These are phyloP conservation scores for Hycleus phaleratus DNA, from an alignment of 1,140 invertebrate species.

Conservation along the genomic window DNA sequence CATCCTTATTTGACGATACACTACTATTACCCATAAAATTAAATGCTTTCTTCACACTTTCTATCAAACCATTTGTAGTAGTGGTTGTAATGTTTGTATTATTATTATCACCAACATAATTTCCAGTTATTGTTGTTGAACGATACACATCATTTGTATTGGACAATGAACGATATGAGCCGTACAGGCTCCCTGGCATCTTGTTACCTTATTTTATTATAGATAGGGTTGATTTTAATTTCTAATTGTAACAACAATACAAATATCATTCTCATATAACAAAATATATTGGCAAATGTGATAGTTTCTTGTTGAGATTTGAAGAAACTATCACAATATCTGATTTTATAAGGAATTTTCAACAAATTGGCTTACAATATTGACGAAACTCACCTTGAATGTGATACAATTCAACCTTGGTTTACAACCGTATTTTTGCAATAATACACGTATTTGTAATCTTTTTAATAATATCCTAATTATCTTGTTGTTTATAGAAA, in stretches of 20 bases:
- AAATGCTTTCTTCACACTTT: slow-evolving; percentile 56
- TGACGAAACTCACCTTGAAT: no score
- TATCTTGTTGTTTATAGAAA: no score
- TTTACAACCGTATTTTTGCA: no score
- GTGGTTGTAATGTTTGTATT: slow-evolving; percentile 29
- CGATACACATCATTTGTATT: slow-evolving; percentile 56
- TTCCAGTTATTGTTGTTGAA: slow-evolving; percentile 53
- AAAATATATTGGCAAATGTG: background rate
- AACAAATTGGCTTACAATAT: no score
- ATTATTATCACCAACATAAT: slow-evolving; percentile 10
- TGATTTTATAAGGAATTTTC: background rate
- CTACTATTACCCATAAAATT: slow-evolving; percentile 45
- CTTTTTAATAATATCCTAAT: no score
- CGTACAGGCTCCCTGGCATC: slow-evolving; percentile 53
- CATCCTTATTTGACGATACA: slow-evolving; percentile 43
- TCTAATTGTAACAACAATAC: background rate
- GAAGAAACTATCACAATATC: background rate
- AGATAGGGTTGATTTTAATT: background rate
- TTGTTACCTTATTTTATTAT: slow-evolving; percentile 9
- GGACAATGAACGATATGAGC: slow-evolving; percentile 55
- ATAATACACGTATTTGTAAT: no score
- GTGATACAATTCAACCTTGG: no score
- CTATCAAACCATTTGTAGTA: slow-evolving; percentile 47
- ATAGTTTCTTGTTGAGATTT: background rate
- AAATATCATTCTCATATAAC: background rate